Conservation (phyloP, 2,888 invertebrate genomes). For the Creontiades dilutus region DNA sequence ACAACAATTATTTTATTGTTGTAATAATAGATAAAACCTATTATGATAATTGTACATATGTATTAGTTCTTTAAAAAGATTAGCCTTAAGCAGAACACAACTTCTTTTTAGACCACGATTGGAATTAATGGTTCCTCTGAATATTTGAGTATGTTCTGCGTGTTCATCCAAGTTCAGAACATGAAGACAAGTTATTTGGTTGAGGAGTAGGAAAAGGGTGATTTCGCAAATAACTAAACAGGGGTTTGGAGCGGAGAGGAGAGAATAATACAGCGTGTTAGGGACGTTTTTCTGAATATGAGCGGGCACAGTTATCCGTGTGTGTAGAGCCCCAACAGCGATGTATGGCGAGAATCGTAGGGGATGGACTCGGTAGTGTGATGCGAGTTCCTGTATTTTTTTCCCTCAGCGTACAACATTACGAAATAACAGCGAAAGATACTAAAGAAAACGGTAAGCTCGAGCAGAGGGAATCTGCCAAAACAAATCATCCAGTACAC, state of each 20-base stretch:
- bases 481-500: not conserved
- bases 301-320: not conserved
- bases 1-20: too few species aligned
- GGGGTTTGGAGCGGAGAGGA: not conserved
- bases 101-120: too few species aligned
- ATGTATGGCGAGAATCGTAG: slow-evolving; percentile 3
- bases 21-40: too few species aligned
- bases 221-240: not conserved
- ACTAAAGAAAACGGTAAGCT: slow-evolving; percentile 12
- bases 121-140: not conserved
- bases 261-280: not conserved
- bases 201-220: not conserved
- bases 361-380: not conserved
- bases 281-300: not conserved
- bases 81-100: too few species aligned
- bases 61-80: too few species aligned
- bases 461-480: not conserved
- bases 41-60: too few species aligned
- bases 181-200: not conserved
- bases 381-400: not conserved
- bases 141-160: not conserved
- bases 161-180: not conserved
- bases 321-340: not conserved
- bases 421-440: not conserved
- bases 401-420: not conserved